phyloP scores from a whole-genome alignment of 2,113 vertebrate genomes.

The Clarias magur region DNA sequence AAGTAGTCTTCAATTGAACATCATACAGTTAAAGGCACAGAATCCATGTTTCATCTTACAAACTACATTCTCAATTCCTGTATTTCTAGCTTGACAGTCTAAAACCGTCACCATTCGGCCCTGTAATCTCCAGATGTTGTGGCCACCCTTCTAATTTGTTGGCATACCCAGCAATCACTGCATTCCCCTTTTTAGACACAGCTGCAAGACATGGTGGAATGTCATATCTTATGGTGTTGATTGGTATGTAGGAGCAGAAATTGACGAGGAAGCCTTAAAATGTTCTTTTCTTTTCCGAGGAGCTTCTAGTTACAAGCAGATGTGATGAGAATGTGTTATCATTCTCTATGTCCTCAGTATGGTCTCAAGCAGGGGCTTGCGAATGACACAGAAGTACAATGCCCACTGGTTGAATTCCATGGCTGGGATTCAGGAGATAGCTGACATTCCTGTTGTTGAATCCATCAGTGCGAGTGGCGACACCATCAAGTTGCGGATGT shows the following conservation, averaged over 20 bases:
- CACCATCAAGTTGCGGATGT: not conserved
- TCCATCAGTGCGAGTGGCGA: not conserved
- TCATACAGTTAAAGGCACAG: not conserved
- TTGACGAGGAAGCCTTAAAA: not conserved
- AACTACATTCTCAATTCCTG: not conserved
- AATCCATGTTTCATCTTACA: not conserved
- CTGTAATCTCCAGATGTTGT: constrained; percentile 32
- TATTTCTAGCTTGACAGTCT: constrained; percentile 4
- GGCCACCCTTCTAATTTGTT: constrained; percentile 41
- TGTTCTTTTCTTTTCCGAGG: not conserved
- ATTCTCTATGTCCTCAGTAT: not conserved
- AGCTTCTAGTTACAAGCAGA: not conserved
- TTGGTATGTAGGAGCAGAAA: constrained; percentile 7
- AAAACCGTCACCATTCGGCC: constrained; percentile 16
- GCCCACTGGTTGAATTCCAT: not conserved
- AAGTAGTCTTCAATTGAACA: constrained; percentile 20
- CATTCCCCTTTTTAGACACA: not conserved
- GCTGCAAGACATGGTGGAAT: not conserved
- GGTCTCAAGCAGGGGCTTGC: not conserved
- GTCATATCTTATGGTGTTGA: not conserved
- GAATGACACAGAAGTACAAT: not conserved
- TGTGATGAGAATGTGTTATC: not conserved
- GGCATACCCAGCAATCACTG: constrained; percentile 26
- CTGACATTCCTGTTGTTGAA: not conserved
- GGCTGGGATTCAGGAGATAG: not conserved